A percentile compares a stretch with the other conserved stretches of the same genome.
These are phyloP conservation scores for Acanthosepion esculentum DNA, from an alignment of 2,888 invertebrate genomes.

Conservation along the genomic window DNA sequence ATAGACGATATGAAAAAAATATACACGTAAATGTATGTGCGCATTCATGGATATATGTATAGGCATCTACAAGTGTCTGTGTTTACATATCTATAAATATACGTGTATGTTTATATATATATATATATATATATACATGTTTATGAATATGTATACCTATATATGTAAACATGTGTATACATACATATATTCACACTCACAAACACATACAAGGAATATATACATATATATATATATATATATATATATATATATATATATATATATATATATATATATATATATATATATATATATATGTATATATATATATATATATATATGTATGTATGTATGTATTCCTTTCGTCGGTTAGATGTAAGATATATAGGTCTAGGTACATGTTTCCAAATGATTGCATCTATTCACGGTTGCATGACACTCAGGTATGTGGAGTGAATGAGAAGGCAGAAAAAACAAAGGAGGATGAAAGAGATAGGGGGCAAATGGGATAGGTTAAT, in stretches of 20 bases:
- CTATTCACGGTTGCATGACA: too few relatives aligned
- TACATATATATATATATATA: neutral
- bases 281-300: neutral
- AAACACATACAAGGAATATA: too few relatives aligned
- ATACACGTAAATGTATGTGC: neutral
- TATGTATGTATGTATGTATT: too few relatives aligned
- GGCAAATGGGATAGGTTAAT: neutral
- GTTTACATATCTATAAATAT: neutral
- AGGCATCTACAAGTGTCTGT: neutral
- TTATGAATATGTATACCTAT: neutral
- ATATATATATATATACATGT: neutral
- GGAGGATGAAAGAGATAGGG: neutral
- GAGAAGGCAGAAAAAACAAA: neutral
- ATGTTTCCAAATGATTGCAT: too few relatives aligned
- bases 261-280: slow-evolving; percentile 24
- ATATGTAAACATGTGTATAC: neutral
- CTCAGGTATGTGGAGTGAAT: too few relatives aligned
- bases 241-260: slow-evolving; percentile 39
- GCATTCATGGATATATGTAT: neutral
- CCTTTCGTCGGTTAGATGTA: too few relatives aligned
- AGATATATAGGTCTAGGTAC: too few relatives aligned
- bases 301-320: neutral
- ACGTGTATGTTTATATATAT: neutral
- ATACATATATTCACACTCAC: too few relatives aligned
- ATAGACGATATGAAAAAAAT: too few relatives aligned